Evolutionary conservation across 1,140 invertebrate genomes (phyloP).

Genomic region (Cyclargus thomasi): DNA sequence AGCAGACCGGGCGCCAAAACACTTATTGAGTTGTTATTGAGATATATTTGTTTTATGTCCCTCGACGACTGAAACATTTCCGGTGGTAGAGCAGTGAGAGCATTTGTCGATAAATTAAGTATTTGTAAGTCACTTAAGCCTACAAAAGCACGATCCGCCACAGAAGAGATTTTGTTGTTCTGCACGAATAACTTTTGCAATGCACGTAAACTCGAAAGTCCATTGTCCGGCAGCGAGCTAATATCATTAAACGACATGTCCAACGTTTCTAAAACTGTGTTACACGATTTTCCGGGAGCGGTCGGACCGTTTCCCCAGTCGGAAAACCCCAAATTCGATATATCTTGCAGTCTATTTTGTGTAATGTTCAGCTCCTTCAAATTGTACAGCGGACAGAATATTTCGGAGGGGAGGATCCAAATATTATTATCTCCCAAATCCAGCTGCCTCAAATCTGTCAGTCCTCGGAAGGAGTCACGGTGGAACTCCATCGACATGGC

Average conservation of each 20-base stretch:
- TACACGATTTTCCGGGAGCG: conserved; percentile 78
- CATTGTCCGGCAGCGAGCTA: conserved; percentile 81
- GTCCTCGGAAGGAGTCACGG: conserved; percentile 81
- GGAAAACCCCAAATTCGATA: conserved; percentile 83
- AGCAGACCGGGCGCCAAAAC: conserved; percentile 86
- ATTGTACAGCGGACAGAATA: conserved; percentile 84
- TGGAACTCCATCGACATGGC: conserved; percentile 85
- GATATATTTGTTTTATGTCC: conserved; percentile 83
- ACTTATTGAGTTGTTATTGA: conserved; percentile 88
- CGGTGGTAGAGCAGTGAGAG: conserved; percentile 83
- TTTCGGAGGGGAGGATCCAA: conserved; percentile 82
- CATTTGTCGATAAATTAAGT: conserved; percentile 86
- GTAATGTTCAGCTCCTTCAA: conserved; percentile 84
- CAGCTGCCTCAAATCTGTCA: conserved; percentile 81
- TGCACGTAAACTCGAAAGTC: conserved; percentile 81
- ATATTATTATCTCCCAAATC: conserved; percentile 89
- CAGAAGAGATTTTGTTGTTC: conserved; percentile 83
- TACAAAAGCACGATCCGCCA: conserved; percentile 84
- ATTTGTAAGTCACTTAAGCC: conserved; percentile 81
- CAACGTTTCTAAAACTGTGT: conserved; percentile 80
- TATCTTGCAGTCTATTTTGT: conserved; percentile 85
- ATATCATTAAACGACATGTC: conserved; percentile 87
- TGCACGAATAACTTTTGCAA: conserved; percentile 81
- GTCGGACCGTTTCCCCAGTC: conserved; percentile 78
- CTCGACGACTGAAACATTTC: conserved; percentile 84